phyloP scores from a whole-genome alignment of 2,888 invertebrate species.

The Theodoxus fluviatilis region DNA sequence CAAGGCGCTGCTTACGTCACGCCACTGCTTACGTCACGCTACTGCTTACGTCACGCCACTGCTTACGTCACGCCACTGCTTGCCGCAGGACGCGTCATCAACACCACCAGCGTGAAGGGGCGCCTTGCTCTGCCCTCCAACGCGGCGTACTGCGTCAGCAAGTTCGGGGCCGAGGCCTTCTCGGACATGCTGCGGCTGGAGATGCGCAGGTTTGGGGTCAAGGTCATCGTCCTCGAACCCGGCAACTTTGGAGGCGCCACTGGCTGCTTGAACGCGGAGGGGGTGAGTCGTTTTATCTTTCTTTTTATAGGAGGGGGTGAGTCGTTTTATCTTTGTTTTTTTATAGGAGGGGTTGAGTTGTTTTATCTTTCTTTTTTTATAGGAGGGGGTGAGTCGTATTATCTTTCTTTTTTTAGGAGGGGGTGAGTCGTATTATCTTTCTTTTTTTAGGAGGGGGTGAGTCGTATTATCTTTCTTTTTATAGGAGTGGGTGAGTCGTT shows the following conservation, averaged over 20 bases:
- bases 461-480: too few species aligned
- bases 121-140: slow-evolving; percentile 49
- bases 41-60: too few species aligned
- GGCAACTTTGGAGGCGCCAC: slow-evolving; percentile 64
- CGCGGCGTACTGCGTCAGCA: slow-evolving; percentile 50
- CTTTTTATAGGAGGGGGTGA: background rate
- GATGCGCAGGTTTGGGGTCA: slow-evolving; percentile 53
- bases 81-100: slow-evolving; percentile 63
- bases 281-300: slow-evolving; percentile 36
- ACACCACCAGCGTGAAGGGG: slow-evolving; percentile 64
- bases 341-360: too few species aligned
- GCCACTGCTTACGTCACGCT: too few species aligned
- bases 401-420: too few species aligned
- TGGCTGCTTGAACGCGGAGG: slow-evolving; percentile 43
- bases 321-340: too few species aligned
- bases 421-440: too few species aligned
- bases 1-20: background rate
- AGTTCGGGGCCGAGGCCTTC: slow-evolving; percentile 54
- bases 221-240: slow-evolving; percentile 52
- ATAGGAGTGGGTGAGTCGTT: too few species aligned
- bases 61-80: background rate
- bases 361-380: too few species aligned
- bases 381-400: too few species aligned
- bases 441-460: too few species aligned
- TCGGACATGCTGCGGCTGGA: slow-evolving; percentile 55